These are phyloP conservation scores for Rhagonycha fulva DNA, from an alignment of 2,888 invertebrate genomes.

Conservation along the genomic window DNA sequence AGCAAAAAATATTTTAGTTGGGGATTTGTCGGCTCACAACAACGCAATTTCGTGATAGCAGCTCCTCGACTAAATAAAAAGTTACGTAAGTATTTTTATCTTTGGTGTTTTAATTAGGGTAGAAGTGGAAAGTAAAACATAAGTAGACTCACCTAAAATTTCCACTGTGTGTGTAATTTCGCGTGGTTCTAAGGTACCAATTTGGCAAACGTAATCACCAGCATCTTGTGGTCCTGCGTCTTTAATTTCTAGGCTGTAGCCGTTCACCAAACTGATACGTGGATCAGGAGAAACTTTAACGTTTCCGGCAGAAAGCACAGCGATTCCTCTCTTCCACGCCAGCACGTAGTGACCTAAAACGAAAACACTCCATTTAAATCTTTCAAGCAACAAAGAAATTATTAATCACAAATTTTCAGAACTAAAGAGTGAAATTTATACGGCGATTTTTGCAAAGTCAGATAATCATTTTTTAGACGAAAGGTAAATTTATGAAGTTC, in stretches of 20 bases:
- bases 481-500: slow-evolving; percentile 49
- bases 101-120: background rate
- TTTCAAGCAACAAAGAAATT: background rate
- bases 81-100: background rate
- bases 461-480: slow-evolving; percentile 40
- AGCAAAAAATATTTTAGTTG: no score
- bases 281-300: slow-evolving; percentile 69
- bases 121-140: background rate
- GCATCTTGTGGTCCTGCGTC: slow-evolving; percentile 68
- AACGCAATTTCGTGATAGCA: no score
- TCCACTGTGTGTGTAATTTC: slow-evolving; percentile 70
- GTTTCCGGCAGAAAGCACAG: slow-evolving; percentile 66
- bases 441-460: slow-evolving; percentile 42
- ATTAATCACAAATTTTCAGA: slow-evolving; percentile 10
- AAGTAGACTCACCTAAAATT: slow-evolving; percentile 63
- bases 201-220: slow-evolving; percentile 71
- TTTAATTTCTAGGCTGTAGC: slow-evolving; percentile 67
- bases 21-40: no score
- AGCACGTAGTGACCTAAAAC: slow-evolving; percentile 64
- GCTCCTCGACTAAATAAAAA: no score
- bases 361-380: slow-evolving; percentile 2
- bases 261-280: slow-evolving; percentile 64
- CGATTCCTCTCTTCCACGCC: slow-evolving; percentile 69
- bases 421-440: slow-evolving; percentile 33
- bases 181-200: slow-evolving; percentile 66